phyloP scores from a whole-genome alignment of 2,797 vertebrate genomes.

The Labeo calbasu region DNA sequence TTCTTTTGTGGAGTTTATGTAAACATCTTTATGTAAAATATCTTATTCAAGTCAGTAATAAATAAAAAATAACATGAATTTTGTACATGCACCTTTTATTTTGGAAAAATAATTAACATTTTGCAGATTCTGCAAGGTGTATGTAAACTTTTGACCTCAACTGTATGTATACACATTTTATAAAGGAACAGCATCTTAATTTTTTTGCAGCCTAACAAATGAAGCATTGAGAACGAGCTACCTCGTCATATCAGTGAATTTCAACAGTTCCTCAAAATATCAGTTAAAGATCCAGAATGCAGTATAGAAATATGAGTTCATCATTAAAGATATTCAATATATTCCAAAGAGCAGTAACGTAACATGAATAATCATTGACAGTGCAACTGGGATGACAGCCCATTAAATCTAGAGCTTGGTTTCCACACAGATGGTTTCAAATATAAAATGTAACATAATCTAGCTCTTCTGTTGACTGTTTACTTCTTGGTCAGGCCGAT shows the following conservation, averaged over 20 bases:
- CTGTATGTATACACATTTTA: too few relatives aligned
- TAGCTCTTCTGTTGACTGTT: slow-evolving; percentile 36
- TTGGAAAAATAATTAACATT: too few relatives aligned
- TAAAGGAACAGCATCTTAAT: background rate
- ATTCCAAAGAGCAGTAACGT: background rate
- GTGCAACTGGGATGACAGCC: background rate
- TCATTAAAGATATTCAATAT: background rate
- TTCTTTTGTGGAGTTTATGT: too few relatives aligned
- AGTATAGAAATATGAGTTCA: background rate
- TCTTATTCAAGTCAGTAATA: too few relatives aligned
- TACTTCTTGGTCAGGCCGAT: slow-evolving; percentile 46
- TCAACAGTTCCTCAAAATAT: background rate
- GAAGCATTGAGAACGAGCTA: background rate
- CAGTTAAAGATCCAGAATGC: background rate
- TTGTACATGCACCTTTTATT: too few relatives aligned
- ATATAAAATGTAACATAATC: slow-evolving; percentile 26
- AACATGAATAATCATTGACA: slow-evolving; percentile 24
- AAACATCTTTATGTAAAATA: too few relatives aligned
- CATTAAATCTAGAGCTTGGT: slow-evolving; percentile 1
- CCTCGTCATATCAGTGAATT: background rate
- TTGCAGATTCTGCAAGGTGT: too few relatives aligned
- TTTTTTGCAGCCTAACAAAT: background rate
- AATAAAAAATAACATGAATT: too few relatives aligned
- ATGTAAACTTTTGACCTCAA: too few relatives aligned
- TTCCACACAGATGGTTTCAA: slow-evolving; percentile 14